Percentiles rank a stretch among this genome's conserved stretches.
Evolutionary conservation across 2,113 vertebrate genomes (phyloP).

Genomic region (Accipiter cooperii): DNA sequence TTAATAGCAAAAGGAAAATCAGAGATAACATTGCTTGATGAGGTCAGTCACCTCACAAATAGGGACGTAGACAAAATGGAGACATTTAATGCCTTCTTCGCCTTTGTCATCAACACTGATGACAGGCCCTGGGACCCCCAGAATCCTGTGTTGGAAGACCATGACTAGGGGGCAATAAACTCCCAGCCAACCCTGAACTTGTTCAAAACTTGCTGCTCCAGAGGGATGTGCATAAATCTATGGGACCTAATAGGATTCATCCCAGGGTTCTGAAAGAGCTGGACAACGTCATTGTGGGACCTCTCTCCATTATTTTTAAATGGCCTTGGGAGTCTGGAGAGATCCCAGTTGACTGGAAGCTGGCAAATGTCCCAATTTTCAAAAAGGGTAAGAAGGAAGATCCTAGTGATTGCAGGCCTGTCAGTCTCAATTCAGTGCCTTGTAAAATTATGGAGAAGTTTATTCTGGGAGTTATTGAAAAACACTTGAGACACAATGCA

Average conservation of each 20-base stretch:
- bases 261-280: neutral
- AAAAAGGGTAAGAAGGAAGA: neutral
- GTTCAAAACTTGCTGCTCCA: neutral
- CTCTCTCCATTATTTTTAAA: neutral
- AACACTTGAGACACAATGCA: neutral
- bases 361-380: neutral
- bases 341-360: neutral
- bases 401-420: neutral
- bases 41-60: neutral
- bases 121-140: neutral
- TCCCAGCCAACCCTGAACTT: neutral
- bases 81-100: neutral
- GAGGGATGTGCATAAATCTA: neutral
- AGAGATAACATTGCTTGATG: neutral
- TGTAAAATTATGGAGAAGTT: neutral
- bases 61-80: fast-evolving
- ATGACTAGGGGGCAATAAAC: neutral
- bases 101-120: neutral
- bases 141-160: neutral
- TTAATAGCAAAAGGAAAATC: neutral
- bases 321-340: neutral
- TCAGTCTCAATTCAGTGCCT: neutral
- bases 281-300: too few relatives aligned
- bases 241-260: neutral
- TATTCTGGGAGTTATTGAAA: neutral